Conservation (phyloP, 2,797 vertebrate genomes). For the Eurystomus glaucurus region DNA sequence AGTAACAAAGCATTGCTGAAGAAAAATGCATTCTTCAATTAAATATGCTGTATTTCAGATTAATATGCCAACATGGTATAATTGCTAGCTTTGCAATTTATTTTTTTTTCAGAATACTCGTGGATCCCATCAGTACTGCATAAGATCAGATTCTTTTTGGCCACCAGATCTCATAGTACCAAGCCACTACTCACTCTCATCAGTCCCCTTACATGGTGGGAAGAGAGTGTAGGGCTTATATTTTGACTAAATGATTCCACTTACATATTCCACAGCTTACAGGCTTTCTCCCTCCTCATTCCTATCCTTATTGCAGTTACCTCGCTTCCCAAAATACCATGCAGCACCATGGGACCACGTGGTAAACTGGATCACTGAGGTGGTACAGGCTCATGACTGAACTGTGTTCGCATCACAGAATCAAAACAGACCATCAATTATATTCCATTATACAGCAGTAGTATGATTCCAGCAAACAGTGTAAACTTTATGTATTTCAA, state of each 20-base stretch:
- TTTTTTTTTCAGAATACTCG: not conserved
- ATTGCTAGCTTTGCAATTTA: not conserved
- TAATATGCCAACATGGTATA: not conserved
- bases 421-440: not conserved
- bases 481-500: not conserved
- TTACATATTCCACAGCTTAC: not conserved
- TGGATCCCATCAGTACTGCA: not conserved
- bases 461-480: not conserved
- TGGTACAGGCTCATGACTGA: not conserved
- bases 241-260: not conserved
- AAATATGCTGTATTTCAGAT: not conserved
- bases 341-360: accelerated
- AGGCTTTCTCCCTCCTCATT: not conserved
- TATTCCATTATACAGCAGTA: not conserved
- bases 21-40: not conserved
- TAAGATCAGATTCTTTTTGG: not conserved
- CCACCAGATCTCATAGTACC: not conserved
- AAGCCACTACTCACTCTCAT: not conserved
- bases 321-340: accelerated
- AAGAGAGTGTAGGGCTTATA: not conserved
- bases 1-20: not conserved
- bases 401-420: not conserved
- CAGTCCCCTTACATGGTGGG: not conserved
- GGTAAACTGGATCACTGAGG: not conserved
- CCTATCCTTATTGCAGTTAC: not conserved